phyloP scores from a whole-genome alignment of 1,140 invertebrate species.

The Tribolium castaneum region DNA sequence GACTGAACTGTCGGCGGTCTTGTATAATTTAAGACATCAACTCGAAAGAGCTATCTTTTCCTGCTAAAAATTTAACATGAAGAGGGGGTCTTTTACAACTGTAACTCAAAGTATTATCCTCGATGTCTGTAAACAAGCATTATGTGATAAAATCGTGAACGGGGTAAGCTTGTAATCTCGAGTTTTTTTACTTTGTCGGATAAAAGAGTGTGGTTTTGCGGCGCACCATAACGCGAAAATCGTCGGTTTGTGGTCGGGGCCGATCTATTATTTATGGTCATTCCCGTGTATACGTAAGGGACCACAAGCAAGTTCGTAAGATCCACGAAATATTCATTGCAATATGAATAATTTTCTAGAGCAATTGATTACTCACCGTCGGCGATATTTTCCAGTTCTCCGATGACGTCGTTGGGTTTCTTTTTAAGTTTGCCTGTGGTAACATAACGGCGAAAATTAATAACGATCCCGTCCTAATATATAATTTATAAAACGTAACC shows the following conservation, averaged over 20 bases:
- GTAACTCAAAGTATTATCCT: background rate
- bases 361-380: conserved; percentile 34
- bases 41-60: background rate
- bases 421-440: conserved; percentile 36
- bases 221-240: background rate
- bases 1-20: background rate
- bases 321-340: conserved; percentile 26
- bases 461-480: conserved; percentile 31
- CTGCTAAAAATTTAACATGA: conserved; percentile 14
- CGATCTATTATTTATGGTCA: conserved; percentile 19
- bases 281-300: conserved; percentile 8
- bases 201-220: background rate
- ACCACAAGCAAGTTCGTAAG: conserved; percentile 17
- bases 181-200: background rate
- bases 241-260: background rate
- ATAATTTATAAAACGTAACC: conserved; percentile 43
- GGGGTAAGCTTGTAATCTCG: background rate
- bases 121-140: too few species aligned
- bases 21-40: background rate
- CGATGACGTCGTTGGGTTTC: conserved; percentile 24
- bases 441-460: conserved; percentile 28
- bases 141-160: background rate
- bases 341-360: conserved; percentile 21
- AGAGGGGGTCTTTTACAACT: background rate
- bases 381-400: conserved; percentile 18